phyloP scores from a whole-genome alignment of 2,797 vertebrate genomes.

The Eutrigla gurnardus region DNA sequence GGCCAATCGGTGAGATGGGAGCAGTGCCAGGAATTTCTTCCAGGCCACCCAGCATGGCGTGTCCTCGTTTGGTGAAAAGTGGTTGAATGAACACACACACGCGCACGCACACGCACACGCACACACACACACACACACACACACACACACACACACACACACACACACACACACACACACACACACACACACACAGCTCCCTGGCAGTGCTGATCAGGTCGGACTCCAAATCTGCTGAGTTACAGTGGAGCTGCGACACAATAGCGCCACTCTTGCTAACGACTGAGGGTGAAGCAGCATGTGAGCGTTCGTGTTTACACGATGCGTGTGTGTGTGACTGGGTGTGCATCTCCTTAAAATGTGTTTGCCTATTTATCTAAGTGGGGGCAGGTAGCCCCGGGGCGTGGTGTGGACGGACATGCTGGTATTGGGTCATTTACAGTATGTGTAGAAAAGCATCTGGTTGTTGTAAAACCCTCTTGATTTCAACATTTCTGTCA shows the following conservation, averaged over 20 bases:
- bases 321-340: neutral
- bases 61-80: slow-evolving; percentile 64
- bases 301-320: slow-evolving; percentile 2
- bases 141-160: slow-evolving; percentile 15
- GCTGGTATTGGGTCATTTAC: neutral
- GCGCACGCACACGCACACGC: slow-evolving; percentile 17
- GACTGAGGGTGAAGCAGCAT: slow-evolving; percentile 15
- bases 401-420: neutral
- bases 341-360: neutral
- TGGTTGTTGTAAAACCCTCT: neutral
- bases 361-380: slow-evolving; percentile 4
- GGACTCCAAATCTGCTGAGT: slow-evolving; percentile 11
- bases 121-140: slow-evolving; percentile 24
- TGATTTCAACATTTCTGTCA: neutral
- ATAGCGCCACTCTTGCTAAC: neutral
- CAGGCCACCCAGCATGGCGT: slow-evolving; percentile 66
- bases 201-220: neutral
- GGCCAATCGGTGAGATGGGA: slow-evolving; percentile 46
- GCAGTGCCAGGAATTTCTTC: slow-evolving; percentile 61
- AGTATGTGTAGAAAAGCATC: slow-evolving; percentile 13
- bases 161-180: slow-evolving; percentile 8
- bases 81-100: slow-evolving; percentile 47
- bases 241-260: slow-evolving; percentile 17
- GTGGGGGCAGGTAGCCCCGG: slow-evolving; percentile 5
- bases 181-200: slow-evolving; percentile 3